Conservation (phyloP, 2,888 invertebrate species). For the Chloroclysta siterata region DNA sequence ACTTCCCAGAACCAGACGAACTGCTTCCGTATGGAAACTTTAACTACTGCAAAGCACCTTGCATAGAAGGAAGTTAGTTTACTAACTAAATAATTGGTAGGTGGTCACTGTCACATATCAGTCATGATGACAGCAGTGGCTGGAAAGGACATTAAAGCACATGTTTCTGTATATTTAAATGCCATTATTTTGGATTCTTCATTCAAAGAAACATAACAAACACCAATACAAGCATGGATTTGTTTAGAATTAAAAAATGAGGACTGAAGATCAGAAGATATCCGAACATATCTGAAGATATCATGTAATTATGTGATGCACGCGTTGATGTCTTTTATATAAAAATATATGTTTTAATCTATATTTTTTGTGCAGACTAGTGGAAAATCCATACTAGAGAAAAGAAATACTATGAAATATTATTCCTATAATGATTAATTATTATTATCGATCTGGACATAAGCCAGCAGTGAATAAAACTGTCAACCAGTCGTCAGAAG, state of each 20-base stretch:
- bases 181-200: too few species aligned
- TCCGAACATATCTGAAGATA: too few species aligned
- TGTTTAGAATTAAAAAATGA: too few species aligned
- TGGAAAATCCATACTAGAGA: too few species aligned
- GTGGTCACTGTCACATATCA: background rate
- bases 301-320: background rate
- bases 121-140: background rate
- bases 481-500: conserved; percentile 28
- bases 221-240: too few species aligned
- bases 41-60: conserved; percentile 9
- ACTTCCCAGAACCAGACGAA: conserved; percentile 16
- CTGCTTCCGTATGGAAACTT: conserved; percentile 18
- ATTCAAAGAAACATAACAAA: too few species aligned
- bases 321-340: conserved; percentile 26
- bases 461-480: conserved; percentile 24
- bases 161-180: background rate
- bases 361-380: background rate
- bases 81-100: background rate
- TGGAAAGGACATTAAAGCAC: background rate
- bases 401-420: background rate
- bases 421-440: background rate
- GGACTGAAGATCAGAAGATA: too few species aligned
- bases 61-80: conserved; percentile 5
- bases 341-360: background rate
- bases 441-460: conserved; percentile 22